Evolutionary conservation across 1,140 invertebrate genomes (phyloP), one percentile per base, ranked within the genome.

Genomic region (Cyclina sinensis): DNA sequence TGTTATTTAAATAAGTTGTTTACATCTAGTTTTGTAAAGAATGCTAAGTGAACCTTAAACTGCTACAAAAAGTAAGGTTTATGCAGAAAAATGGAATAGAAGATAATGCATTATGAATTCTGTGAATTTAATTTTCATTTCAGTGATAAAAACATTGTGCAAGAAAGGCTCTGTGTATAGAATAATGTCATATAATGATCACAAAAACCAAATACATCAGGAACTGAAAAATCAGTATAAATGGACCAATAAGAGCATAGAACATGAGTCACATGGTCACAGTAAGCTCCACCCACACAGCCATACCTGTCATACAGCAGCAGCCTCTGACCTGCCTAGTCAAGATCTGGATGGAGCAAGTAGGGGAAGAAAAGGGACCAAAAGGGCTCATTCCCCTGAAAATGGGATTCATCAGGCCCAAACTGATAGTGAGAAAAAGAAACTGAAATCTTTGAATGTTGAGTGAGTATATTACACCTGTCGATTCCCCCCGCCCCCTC

Each of bases 81-180:
- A n/a, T n/a, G n/a, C n/a, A n/a, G n/a, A n/a, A n/a, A n/a, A n/a
- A n/a, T n/a, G n/a, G n/a, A n/a, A n/a, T n/a, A n/a, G n/a, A n/a
- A n/a, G n/a, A n/a, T n/a, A n/a, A n/a, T n/a, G n/a, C n/a, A n/a
- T n/a, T n/a, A n/a, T n/a, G n/a, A n/a, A n/a, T n/a, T n/a, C n/a
- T n/a, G n/a, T n/a, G n/a, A n/a, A n/a, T n/a, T n/a, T n/a, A n/a
- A 74, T 39, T 74, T 39, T 39, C 24, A 35, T 73, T 84, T 51
- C 84, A 86, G 84, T 86, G 5, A 32, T 86, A 51, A 86, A 76
- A 48, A 59, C 70, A 24, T 51, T 86, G 21, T 86, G 84, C 21
- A 86, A 86, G 73, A 86, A 86, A 30, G 84, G 84, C 2, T 86
- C 84, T 35, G 84, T 86, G 51, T 86, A 86, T 27, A 65, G 84